Evolutionary conservation across 2,888 invertebrate species (phyloP).

Genomic region (Leucophora obtusa): DNA sequence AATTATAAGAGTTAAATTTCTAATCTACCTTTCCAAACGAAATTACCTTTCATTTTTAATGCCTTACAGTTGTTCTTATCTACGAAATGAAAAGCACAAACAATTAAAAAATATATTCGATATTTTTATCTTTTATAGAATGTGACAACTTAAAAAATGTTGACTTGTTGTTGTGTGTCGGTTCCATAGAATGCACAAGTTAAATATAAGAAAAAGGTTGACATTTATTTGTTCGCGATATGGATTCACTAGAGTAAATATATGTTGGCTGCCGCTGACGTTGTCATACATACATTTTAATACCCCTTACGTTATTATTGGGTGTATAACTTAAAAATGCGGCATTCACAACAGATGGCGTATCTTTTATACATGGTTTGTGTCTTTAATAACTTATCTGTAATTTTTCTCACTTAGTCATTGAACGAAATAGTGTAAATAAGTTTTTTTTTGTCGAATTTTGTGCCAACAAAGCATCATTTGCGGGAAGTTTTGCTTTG

Average conservation of each 20-base stretch:
- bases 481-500: no score
- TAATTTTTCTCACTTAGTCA: no score
- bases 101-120: conserved; percentile 5
- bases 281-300: no score
- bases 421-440: no score
- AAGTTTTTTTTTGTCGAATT: no score
- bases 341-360: no score
- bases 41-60: conserved; percentile 1
- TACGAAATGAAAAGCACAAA: not conserved
- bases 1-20: not conserved
- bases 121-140: conserved; percentile 1
- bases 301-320: no score
- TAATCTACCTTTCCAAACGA: not conserved
- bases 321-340: no score
- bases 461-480: no score
- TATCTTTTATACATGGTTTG: no score
- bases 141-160: not conserved
- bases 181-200: not conserved
- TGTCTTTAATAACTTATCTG: no score
- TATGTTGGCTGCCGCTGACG: not conserved
- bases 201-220: not conserved
- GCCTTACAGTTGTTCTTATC: not conserved
- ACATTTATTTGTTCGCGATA: not conserved
- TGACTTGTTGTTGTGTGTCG: not conserved
- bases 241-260: not conserved